A percentile compares a stretch with the other conserved stretches of the same genome.
phyloP scores from a whole-genome alignment of 2,888 invertebrate species.

The Pammene aurita region DNA sequence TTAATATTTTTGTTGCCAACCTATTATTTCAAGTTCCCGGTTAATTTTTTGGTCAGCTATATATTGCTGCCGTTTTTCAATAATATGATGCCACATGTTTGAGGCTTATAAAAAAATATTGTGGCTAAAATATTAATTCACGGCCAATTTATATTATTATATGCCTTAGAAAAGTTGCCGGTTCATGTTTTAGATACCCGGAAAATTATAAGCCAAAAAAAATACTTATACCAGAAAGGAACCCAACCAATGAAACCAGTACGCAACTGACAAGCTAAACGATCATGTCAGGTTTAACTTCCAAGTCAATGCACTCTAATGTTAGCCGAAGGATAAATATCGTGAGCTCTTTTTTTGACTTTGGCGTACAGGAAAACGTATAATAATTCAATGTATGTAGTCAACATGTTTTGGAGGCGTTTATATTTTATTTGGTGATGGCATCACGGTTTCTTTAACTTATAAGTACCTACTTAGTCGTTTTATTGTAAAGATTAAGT shows the following conservation, averaged over 20 bases:
- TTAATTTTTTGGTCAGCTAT: too few relatives aligned
- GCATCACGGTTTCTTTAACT: neutral
- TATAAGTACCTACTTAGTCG: neutral
- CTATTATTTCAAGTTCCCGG: too few relatives aligned
- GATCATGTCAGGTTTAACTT: neutral
- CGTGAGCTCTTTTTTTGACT: neutral
- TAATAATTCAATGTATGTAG: constrained; percentile 8
- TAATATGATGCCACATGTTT: too few relatives aligned
- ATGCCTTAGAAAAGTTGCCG: too few relatives aligned
- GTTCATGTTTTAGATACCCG: too few relatives aligned
- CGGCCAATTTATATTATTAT: too few relatives aligned
- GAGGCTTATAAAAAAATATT: too few relatives aligned
- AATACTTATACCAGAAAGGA: neutral
- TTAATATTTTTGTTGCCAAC: too few relatives aligned
- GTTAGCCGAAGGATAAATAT: constrained; percentile 7
- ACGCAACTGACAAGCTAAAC: neutral
- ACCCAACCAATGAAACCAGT: neutral
- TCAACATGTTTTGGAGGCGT: constrained; percentile 13
- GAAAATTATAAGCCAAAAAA: too few relatives aligned
- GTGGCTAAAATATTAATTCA: too few relatives aligned
- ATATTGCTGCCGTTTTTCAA: too few relatives aligned
- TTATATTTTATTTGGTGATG: constrained; percentile 3
- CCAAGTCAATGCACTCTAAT: constrained; percentile 26
- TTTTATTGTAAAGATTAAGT: neutral
- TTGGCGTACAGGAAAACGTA: constrained; percentile 10